Evolutionary conservation across 2,888 invertebrate genomes (phyloP).

Genomic region (Allolobophora icterica): DNA sequence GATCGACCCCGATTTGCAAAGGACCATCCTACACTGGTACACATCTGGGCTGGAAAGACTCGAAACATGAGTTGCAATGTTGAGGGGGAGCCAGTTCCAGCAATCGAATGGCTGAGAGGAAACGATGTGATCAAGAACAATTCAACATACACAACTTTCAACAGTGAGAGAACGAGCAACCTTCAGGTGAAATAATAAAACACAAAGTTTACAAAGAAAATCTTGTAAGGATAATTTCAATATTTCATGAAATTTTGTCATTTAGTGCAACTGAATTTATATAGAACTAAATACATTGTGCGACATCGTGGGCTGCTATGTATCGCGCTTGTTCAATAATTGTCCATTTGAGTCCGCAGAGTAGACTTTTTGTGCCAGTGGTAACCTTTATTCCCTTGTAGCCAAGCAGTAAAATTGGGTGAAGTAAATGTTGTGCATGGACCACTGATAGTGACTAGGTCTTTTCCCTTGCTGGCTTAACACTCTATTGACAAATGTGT

Average conservation of each 20-base stretch:
- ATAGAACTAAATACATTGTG: not conserved
- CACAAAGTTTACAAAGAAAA: not conserved
- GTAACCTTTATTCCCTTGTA: too few relatives aligned
- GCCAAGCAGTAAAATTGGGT: too few relatives aligned
- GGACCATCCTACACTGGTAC: not conserved
- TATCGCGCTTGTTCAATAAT: too few relatives aligned
- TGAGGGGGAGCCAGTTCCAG: not conserved
- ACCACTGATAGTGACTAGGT: too few relatives aligned
- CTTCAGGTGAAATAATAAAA: conserved; percentile 13
- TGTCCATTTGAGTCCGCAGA: too few relatives aligned
- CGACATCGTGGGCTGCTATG: too few relatives aligned
- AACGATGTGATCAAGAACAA: not conserved
- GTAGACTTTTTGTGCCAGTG: too few relatives aligned
- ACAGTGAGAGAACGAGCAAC: not conserved
- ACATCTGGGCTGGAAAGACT: conserved; percentile 22
- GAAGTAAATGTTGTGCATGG: not conserved
- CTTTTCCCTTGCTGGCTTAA: too few relatives aligned
- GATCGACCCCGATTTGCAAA: not conserved
- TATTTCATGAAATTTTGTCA: not conserved
- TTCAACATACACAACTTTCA: not conserved
- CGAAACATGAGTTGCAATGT: not conserved
- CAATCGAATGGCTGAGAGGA: not conserved
- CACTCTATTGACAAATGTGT: too few relatives aligned
- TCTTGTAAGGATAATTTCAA: not conserved
- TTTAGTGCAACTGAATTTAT: not conserved